phyloP scores from a whole-genome alignment of 2,888 invertebrate species.

The Erebia ligea region DNA sequence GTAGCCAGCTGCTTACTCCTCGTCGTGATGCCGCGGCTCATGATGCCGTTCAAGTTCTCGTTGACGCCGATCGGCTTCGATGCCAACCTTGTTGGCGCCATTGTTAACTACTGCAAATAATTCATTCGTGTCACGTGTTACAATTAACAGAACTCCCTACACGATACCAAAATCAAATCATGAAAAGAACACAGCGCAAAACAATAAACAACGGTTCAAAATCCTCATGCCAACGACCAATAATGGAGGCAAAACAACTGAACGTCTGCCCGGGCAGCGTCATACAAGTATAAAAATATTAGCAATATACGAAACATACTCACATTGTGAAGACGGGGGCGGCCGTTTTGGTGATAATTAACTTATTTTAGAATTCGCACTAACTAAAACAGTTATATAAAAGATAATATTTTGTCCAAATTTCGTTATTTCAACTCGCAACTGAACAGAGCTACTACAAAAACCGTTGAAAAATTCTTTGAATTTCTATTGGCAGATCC shows the following conservation, averaged over 20 bases:
- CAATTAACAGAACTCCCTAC: conserved; percentile 13
- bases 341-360: conserved; percentile 61
- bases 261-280: conserved; percentile 62
- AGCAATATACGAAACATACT: conserved; percentile 57
- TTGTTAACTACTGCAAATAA: conserved; percentile 66
- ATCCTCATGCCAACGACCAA: conserved; percentile 65
- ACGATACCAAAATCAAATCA: not conserved
- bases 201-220: conserved; percentile 61
- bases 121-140: conserved; percentile 59
- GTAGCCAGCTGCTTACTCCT: conserved; percentile 84
- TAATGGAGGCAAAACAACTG: conserved; percentile 82
- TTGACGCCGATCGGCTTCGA: conserved; percentile 76
- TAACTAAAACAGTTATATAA: conserved; percentile 49
- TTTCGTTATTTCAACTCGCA: conserved; percentile 64
- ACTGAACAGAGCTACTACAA: conserved; percentile 72
- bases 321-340: conserved; percentile 61
- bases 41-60: conserved; percentile 72
- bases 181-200: conserved; percentile 35
- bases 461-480: conserved; percentile 73
- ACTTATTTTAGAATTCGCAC: conserved; percentile 56
- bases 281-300: conserved; percentile 49
- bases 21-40: conserved; percentile 82
- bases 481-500: conserved; percentile 61
- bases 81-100: conserved; percentile 86
- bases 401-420: conserved; percentile 58